Percentiles rank a stretch among this genome's conserved stretches.
These are phyloP conservation scores for Deilephila elpenor DNA, from an alignment of 2,888 invertebrate genomes.

Conservation along the genomic window DNA sequence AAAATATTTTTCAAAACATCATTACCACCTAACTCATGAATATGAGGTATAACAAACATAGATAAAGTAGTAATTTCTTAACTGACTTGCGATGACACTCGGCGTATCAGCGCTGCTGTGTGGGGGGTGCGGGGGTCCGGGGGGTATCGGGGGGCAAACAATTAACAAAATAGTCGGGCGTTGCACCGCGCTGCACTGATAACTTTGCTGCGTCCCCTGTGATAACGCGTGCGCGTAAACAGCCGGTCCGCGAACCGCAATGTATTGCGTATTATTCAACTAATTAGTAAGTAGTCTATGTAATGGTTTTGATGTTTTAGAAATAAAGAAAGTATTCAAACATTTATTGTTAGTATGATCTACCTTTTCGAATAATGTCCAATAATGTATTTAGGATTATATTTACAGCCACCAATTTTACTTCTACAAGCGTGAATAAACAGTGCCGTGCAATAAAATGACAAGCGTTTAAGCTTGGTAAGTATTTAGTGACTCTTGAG, in stretches of 20 bases:
- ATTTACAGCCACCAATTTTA: too few relatives aligned
- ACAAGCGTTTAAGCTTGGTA: too few relatives aligned
- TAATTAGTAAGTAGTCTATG: background rate
- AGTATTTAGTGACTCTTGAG: too few relatives aligned
- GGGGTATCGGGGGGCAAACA: conserved; percentile 31
- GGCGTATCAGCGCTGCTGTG: background rate
- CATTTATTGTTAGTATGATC: background rate
- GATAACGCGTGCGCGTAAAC: conserved; percentile 33
- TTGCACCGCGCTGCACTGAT: conserved; percentile 55
- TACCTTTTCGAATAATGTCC: too few relatives aligned
- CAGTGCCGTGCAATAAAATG: too few relatives aligned
- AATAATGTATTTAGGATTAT: too few relatives aligned
- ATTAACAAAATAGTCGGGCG: conserved; percentile 45
- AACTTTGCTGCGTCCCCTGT: conserved; percentile 48
- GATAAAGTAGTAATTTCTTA: background rate
- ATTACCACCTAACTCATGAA: background rate
- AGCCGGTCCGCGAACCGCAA: background rate
- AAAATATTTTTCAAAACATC: too few relatives aligned
- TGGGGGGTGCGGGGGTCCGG: background rate
- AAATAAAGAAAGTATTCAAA: background rate
- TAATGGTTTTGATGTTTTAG: too few relatives aligned
- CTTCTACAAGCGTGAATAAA: too few relatives aligned
- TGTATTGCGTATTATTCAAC: background rate
- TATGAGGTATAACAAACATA: background rate
- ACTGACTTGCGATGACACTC: background rate